phyloP scores from a whole-genome alignment of 2,888 invertebrate species.

The Phalangium opilio region DNA sequence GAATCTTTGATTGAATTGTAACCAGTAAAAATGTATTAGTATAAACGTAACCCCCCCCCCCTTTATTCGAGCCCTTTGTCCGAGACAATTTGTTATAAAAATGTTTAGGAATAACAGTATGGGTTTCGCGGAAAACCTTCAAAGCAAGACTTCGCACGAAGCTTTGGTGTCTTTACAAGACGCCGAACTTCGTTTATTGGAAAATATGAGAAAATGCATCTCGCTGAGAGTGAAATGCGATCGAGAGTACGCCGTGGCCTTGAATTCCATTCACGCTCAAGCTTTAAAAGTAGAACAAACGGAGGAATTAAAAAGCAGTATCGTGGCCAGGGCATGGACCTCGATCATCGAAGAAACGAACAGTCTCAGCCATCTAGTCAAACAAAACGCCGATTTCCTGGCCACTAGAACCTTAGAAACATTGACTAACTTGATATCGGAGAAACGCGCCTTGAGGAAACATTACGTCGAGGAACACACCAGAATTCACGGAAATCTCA shows the following conservation, averaged over 20 bases:
- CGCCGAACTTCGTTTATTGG: slow-evolving; percentile 78
- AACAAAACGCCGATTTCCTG: slow-evolving; percentile 67
- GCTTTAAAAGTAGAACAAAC: slow-evolving; percentile 26
- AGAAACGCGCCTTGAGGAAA: slow-evolving; percentile 71
- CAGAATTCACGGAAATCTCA: slow-evolving; percentile 62
- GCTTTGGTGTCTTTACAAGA: slow-evolving; percentile 78
- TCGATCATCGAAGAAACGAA: slow-evolving; percentile 69
- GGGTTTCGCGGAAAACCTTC: slow-evolving; percentile 67
- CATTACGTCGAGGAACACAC: slow-evolving; percentile 75
- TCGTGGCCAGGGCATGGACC: slow-evolving; percentile 42
- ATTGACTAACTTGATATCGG: slow-evolving; percentile 60
- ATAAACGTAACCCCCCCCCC: too few relatives aligned
- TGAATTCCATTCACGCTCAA: slow-evolving; percentile 34
- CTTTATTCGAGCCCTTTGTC: too few relatives aligned
- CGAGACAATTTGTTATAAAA: too few relatives aligned
- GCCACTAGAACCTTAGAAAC: slow-evolving; percentile 68
- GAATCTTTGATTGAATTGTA: too few relatives aligned
- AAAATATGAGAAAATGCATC: slow-evolving; percentile 75
- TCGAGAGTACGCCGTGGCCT: slow-evolving; percentile 70
- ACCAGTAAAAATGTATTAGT: too few relatives aligned
- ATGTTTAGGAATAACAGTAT: slow-evolving; percentile 21
- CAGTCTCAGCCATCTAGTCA: slow-evolving; percentile 61
- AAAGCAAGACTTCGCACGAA: slow-evolving; percentile 78
- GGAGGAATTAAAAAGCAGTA: slow-evolving; percentile 12
- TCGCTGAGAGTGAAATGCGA: slow-evolving; percentile 77